These are phyloP conservation scores for Drosophila setifemur DNA, from an alignment of 1,140 invertebrate species.

Conservation along the genomic window DNA sequence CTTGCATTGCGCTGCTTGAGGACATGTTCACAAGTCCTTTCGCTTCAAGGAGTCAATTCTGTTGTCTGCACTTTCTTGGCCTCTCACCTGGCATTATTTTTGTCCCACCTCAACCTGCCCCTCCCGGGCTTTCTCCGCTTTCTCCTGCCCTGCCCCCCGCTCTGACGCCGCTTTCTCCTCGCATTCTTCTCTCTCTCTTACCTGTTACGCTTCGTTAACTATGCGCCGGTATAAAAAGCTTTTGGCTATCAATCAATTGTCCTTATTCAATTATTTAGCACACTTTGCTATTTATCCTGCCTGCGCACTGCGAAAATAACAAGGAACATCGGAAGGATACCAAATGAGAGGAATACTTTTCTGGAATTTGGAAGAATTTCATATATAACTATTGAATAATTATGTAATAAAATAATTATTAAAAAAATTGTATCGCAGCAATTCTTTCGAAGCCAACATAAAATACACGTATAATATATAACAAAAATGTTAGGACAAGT, in stretches of 20 bases:
- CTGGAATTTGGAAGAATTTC: background rate
- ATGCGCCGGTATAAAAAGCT: conserved; percentile 69
- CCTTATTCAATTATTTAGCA: conserved; percentile 62
- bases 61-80: conserved; percentile 30
- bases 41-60: conserved; percentile 39
- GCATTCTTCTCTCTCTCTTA: conserved; percentile 19
- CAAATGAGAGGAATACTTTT: background rate
- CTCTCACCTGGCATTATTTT: background rate
- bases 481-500: too few relatives aligned
- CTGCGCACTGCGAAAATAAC: background rate
- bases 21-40: conserved; percentile 19
- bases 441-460: too few relatives aligned
- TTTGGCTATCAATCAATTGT: conserved; percentile 76
- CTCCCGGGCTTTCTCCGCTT: background rate
- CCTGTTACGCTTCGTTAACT: conserved; percentile 77
- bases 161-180: background rate
- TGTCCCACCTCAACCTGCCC: background rate
- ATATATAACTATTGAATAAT: too few relatives aligned
- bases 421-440: too few relatives aligned
- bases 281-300: conserved; percentile 40
- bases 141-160: background rate
- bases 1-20: conserved; percentile 40
- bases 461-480: too few relatives aligned
- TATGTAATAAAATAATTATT: too few relatives aligned
- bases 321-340: background rate